A percentile compares a stretch with the other conserved stretches of the same genome.
phyloP scores from a whole-genome alignment of 2,113 vertebrate species.

The Antigone vipio region DNA sequence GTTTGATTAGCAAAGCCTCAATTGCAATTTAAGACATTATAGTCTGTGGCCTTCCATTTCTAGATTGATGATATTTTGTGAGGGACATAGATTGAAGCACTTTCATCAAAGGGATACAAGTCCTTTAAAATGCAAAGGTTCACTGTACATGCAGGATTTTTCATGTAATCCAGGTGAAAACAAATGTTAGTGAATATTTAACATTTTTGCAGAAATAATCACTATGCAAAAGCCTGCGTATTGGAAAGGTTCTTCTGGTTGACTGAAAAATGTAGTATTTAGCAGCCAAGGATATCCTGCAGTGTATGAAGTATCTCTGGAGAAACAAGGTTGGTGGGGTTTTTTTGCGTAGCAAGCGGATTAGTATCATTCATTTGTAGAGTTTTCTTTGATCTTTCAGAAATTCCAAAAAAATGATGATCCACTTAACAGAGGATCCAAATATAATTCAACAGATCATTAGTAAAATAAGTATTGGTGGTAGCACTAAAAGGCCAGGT shows the following conservation, averaged over 20 bases:
- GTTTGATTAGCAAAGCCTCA: not conserved
- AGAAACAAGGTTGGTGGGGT: not conserved
- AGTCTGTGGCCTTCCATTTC: not conserved
- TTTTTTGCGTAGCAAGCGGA: not conserved
- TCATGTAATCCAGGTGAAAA: not conserved
- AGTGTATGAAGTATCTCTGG: not conserved
- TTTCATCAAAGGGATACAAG: not conserved
- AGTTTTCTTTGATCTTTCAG: not conserved
- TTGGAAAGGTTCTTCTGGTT: not conserved
- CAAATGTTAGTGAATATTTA: not conserved
- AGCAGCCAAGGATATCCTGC: not conserved
- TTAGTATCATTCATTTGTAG: not conserved
- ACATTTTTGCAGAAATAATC: not conserved
- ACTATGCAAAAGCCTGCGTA: not conserved
- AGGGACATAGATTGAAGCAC: not conserved
- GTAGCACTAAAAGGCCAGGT: not conserved
- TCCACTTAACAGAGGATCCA: not conserved
- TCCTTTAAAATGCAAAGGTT: not conserved
- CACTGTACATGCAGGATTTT: not conserved
- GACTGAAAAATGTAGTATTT: not conserved
- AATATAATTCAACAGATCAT: not conserved
- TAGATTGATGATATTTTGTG: not conserved
- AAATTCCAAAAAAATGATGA: not conserved
- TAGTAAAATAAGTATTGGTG: not conserved
- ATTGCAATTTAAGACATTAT: not conserved